Percentiles rank a stretch among this genome's conserved stretches.
phyloP scores from a whole-genome alignment of 2,888 invertebrate species.

The Conus canariensis region DNA sequence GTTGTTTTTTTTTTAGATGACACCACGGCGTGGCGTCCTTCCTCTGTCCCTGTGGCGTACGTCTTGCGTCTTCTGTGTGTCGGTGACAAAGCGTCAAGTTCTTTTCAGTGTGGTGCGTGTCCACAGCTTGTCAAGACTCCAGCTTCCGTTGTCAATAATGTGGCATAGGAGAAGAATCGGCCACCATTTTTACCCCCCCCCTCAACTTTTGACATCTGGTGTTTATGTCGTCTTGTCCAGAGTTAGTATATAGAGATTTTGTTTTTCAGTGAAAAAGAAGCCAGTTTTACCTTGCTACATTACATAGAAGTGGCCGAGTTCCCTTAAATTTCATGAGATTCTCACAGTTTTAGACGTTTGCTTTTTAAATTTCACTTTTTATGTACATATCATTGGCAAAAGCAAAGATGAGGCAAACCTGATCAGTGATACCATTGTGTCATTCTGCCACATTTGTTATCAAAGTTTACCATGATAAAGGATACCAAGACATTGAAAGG shows the following conservation, averaged over 20 bases:
- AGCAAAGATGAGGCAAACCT: not conserved
- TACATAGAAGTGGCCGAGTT: not conserved
- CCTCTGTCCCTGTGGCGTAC: conserved; percentile 7
- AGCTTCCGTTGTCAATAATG: not conserved
- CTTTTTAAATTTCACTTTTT: not conserved
- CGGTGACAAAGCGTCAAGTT: conserved; percentile 24
- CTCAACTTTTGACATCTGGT: not conserved
- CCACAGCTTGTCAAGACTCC: not conserved
- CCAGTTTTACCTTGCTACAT: not conserved
- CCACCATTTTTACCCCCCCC: not conserved
- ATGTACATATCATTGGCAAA: conserved; percentile 8
- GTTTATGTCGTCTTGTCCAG: not conserved
- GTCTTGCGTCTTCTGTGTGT: conserved; percentile 34
- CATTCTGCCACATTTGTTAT: not conserved
- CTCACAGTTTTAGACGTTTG: not conserved
- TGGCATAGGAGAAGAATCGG: not conserved
- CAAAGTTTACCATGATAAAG: not conserved
- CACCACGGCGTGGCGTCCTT: conserved; percentile 54
- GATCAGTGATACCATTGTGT: not conserved
- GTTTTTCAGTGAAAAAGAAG: not conserved
- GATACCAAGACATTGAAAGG: not conserved
- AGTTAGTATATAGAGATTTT: not conserved
- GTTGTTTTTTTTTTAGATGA: conserved; percentile 57
- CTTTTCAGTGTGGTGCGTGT: not conserved
- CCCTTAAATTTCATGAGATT: not conserved